Percentiles rank a stretch among this genome's conserved stretches.
Evolutionary conservation across 2,797 vertebrate genomes (phyloP).

Genomic region (Betta splendens): DNA sequence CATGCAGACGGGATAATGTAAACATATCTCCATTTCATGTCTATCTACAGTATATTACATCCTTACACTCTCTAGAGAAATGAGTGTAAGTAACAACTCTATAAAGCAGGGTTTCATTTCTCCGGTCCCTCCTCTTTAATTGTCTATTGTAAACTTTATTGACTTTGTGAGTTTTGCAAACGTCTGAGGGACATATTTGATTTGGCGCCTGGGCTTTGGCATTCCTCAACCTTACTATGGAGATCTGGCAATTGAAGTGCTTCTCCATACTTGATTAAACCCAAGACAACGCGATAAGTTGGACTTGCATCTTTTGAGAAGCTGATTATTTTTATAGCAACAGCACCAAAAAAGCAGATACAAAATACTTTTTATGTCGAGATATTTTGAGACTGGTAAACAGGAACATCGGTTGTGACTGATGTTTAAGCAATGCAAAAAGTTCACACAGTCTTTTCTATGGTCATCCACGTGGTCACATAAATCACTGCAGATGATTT

Average conservation of each 20-base stretch:
- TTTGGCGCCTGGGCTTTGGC: constrained; percentile 53
- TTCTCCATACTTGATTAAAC: constrained; percentile 42
- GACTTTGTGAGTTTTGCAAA: constrained; percentile 50
- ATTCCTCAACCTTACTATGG: constrained; percentile 42
- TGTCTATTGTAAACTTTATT: constrained; percentile 57
- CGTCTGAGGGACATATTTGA: constrained; percentile 49
- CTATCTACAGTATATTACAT: neutral
- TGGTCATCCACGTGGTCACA: constrained; percentile 13
- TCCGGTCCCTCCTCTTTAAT: constrained; percentile 38
- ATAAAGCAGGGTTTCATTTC: constrained; percentile 17
- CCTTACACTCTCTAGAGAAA: constrained; percentile 9
- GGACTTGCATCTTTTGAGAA: constrained; percentile 18
- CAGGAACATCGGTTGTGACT: constrained; percentile 18
- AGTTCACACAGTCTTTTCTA: neutral
- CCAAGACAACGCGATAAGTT: constrained; percentile 44
- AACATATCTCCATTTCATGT: neutral
- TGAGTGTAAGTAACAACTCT: constrained; percentile 1
- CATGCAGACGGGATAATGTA: neutral
- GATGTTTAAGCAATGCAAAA: constrained; percentile 30
- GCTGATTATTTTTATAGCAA: constrained; percentile 39
- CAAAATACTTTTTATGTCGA: constrained; percentile 47
- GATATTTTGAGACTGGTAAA: constrained; percentile 26
- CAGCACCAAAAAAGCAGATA: too few species aligned
- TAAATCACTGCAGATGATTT: constrained; percentile 23
- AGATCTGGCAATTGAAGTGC: constrained; percentile 38